Percentiles rank a stretch among this genome's conserved stretches.
Conservation (phyloP, 2,113 vertebrate genomes). For the Corvus moneduloides region DNA sequence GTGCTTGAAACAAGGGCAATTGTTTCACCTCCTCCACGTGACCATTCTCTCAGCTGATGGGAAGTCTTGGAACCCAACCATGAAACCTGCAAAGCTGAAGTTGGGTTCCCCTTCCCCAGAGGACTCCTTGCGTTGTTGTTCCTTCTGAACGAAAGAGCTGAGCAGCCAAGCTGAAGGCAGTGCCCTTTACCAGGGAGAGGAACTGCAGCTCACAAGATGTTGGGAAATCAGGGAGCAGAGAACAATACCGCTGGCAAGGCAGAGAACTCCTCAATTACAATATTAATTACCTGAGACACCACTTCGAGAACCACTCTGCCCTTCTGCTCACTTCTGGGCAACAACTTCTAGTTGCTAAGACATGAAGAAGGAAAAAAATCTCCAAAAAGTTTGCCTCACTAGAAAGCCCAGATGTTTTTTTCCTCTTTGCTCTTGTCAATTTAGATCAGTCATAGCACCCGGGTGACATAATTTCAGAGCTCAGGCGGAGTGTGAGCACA, state of each 20-base stretch:
- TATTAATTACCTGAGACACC: slow-evolving; percentile 40
- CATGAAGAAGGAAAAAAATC: not conserved
- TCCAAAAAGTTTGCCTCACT: not conserved
- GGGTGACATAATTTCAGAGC: not conserved
- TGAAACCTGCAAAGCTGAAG: not conserved
- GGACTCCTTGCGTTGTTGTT: not conserved
- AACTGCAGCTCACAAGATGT: not conserved
- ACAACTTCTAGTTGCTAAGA: not conserved
- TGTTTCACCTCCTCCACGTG: not conserved
- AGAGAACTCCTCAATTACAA: not conserved
- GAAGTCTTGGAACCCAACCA: not conserved
- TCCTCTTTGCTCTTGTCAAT: not conserved
- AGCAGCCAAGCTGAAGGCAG: slow-evolving; percentile 1
- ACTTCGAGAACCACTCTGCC: not conserved
- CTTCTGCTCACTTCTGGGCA: not conserved
- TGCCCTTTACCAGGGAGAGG: not conserved
- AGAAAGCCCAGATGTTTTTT: not conserved
- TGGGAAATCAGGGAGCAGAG: not conserved
- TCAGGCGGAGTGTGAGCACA: not conserved
- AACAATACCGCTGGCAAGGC: not conserved
- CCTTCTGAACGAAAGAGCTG: not conserved
- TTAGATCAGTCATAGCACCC: not conserved
- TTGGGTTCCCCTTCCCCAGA: not conserved
- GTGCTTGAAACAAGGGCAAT: not conserved
- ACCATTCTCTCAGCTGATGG: not conserved